Evolutionary conservation across 2,888 invertebrate species (phyloP).

Genomic region (Gari tellinella): DNA sequence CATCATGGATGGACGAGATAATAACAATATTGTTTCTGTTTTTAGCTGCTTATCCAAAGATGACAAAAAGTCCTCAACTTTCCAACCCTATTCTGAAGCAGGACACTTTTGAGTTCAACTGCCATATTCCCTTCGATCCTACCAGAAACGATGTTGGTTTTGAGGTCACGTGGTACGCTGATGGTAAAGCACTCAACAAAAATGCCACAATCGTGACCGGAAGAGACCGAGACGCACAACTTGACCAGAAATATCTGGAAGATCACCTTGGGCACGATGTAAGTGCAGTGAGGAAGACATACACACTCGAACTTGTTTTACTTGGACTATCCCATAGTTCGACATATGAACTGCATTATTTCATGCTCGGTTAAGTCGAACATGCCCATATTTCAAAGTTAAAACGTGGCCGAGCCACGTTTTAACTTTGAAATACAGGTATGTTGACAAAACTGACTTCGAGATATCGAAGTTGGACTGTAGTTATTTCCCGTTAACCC

Average conservation of each 20-base stretch:
- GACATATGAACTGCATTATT: too few relatives aligned
- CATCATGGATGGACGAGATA: too few relatives aligned
- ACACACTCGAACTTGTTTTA: too few relatives aligned
- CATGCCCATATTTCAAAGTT: too few relatives aligned
- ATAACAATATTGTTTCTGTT: not conserved
- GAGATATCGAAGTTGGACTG: too few relatives aligned
- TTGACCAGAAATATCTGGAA: constrained; percentile 46
- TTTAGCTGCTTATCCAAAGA: constrained; percentile 47
- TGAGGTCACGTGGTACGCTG: constrained; percentile 55
- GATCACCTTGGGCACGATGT: constrained; percentile 47
- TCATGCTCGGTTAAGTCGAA: too few relatives aligned
- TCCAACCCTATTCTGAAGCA: constrained; percentile 50
- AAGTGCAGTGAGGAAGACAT: not conserved
- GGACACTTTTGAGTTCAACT: constrained; percentile 49
- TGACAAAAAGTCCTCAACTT: constrained; percentile 34
- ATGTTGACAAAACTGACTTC: too few relatives aligned
- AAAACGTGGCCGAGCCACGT: too few relatives aligned
- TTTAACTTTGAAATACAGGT: too few relatives aligned
- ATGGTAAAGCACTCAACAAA: constrained; percentile 44
- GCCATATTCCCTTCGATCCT: constrained; percentile 42
- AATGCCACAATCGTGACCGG: constrained; percentile 24
- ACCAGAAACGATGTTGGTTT: constrained; percentile 46
- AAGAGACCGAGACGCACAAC: constrained; percentile 4
- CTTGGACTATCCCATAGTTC: too few relatives aligned
- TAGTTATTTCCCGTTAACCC: too few relatives aligned